These are phyloP conservation scores for Esox lucius DNA, from an alignment of 2,797 vertebrate genomes.

Conservation along the genomic window DNA sequence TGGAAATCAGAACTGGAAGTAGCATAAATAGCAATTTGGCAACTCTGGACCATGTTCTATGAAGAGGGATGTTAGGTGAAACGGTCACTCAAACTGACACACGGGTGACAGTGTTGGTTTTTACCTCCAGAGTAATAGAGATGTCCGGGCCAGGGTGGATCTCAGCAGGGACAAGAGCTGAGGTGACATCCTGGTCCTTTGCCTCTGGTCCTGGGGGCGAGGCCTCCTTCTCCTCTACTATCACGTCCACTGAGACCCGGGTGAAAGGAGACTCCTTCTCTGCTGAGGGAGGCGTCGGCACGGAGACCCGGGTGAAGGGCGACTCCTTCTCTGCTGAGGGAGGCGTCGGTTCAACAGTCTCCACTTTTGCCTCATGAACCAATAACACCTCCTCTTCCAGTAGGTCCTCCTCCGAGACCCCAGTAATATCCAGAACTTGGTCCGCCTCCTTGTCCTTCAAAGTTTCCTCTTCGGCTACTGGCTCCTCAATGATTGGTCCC, in stretches of 20 bases:
- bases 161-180: constrained; percentile 20
- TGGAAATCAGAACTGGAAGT: too few relatives aligned
- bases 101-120: too few relatives aligned
- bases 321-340: constrained; percentile 64
- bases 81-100: not conserved
- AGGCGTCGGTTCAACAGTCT: constrained; percentile 48
- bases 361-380: constrained; percentile 38
- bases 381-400: constrained; percentile 62
- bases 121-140: constrained; percentile 59
- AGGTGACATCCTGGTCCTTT: not conserved
- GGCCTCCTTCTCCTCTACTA: not conserved
- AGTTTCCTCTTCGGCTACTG: not conserved
- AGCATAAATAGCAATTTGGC: too few relatives aligned
- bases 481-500: not conserved
- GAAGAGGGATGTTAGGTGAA: not conserved
- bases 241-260: constrained; percentile 33
- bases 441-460: constrained; percentile 15
- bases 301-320: constrained; percentile 57
- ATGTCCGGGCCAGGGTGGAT: constrained; percentile 37
- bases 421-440: constrained; percentile 32
- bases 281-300: constrained; percentile 54
- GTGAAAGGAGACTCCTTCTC: constrained; percentile 66
- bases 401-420: constrained; percentile 55
- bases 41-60: too few relatives aligned
- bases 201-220: not conserved